phyloP scores from a whole-genome alignment of 1,140 invertebrate genomes.

The Drosophila sulfurigaster region DNA sequence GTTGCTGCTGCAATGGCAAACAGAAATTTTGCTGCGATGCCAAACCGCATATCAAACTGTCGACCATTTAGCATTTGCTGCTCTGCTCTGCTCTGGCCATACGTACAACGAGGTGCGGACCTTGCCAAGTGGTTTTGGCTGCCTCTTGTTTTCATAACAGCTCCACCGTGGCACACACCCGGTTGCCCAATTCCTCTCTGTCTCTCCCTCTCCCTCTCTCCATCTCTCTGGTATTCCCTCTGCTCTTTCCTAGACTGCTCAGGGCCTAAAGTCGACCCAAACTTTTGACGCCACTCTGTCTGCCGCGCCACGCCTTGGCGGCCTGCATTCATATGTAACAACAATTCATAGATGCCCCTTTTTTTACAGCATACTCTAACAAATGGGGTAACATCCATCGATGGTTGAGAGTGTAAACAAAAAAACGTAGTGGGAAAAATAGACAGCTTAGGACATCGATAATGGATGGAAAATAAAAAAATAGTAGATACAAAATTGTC shows the following conservation, averaged over 20 bases:
- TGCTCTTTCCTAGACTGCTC: background rate
- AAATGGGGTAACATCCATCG: background rate
- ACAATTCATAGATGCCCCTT: slow-evolving; percentile 74
- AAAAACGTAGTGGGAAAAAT: background rate
- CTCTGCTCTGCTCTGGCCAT: slow-evolving; percentile 8
- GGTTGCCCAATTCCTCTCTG: slow-evolving; percentile 5
- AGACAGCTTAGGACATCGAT: too few relatives aligned
- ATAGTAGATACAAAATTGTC: too few relatives aligned
- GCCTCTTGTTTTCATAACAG: slow-evolving; percentile 79
- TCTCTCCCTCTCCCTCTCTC: background rate
- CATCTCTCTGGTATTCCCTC: too few relatives aligned
- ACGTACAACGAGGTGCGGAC: slow-evolving; percentile 72
- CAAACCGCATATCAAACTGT: slow-evolving; percentile 83
- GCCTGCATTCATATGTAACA: slow-evolving; percentile 68
- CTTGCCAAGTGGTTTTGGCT: slow-evolving; percentile 81
- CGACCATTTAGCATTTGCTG: slow-evolving; percentile 73
- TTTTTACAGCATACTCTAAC: slow-evolving; percentile 37
- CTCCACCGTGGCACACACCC: slow-evolving; percentile 22
- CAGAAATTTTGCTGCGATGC: slow-evolving; percentile 81
- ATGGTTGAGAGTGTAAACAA: background rate
- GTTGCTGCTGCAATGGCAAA: slow-evolving; percentile 54
- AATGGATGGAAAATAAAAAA: too few relatives aligned
- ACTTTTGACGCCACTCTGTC: slow-evolving; percentile 79
- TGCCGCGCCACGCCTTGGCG: slow-evolving; percentile 76
- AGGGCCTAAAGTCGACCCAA: slow-evolving; percentile 38